Conservation (phyloP, 2,797 vertebrate genomes). For the Protonibea diacanthus region DNA sequence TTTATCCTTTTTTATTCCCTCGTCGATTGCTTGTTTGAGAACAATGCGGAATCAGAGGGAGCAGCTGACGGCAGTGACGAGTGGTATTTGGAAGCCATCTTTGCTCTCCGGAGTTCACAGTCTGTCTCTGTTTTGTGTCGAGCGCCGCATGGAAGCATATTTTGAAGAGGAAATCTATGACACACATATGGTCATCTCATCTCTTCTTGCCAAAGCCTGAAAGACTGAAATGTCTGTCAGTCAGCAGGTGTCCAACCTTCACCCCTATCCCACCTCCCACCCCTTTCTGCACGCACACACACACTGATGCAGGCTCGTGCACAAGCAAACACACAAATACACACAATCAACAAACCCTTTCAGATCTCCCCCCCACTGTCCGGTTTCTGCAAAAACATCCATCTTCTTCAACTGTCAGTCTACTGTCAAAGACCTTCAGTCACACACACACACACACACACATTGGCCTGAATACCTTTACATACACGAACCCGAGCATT, state of each 20-base stretch:
- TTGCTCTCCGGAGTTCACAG: constrained; percentile 23
- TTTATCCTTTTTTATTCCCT: not conserved
- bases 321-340: constrained; percentile 64
- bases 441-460: constrained; percentile 48
- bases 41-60: constrained; percentile 19
- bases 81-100: constrained; percentile 52
- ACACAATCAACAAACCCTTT: constrained; percentile 58
- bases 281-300: not conserved
- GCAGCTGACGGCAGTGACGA: constrained; percentile 54
- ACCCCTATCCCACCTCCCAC: not conserved
- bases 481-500: constrained; percentile 45
- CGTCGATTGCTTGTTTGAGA: constrained; percentile 15
- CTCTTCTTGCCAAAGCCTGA: constrained; percentile 64
- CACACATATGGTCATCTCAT: constrained; percentile 78
- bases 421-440: constrained; percentile 66
- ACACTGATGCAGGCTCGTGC: constrained; percentile 35
- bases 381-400: constrained; percentile 77
- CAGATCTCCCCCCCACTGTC: constrained; percentile 74
- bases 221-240: constrained; percentile 71
- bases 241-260: constrained; percentile 58
- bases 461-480: constrained; percentile 29
- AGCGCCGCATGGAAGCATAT: constrained; percentile 49
- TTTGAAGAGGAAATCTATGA: constrained; percentile 72
- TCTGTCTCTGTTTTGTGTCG: constrained; percentile 56
- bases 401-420: constrained; percentile 82